A percentile compares a stretch with the other conserved stretches of the same genome.
Evolutionary conservation across 1,140 invertebrate species (phyloP).

Genomic region (Grapholita molesta): DNA sequence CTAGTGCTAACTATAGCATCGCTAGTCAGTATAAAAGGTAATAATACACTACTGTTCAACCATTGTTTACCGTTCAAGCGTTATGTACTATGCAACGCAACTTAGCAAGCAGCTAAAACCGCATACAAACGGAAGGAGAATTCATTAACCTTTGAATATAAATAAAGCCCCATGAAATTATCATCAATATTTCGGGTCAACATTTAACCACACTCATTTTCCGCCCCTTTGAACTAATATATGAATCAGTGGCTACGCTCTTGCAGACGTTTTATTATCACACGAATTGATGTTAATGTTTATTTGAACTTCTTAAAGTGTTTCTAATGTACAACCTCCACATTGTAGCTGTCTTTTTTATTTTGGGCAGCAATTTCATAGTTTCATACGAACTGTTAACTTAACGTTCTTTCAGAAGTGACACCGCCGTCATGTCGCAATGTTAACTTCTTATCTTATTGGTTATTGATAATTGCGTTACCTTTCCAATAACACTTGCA

Average conservation of each 20-base stretch:
- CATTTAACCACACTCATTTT: constrained; percentile 28
- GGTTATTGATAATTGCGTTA: constrained; percentile 9
- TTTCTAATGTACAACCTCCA: not conserved
- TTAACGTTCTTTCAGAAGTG: not conserved
- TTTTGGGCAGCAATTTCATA: not conserved
- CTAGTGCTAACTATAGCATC: not conserved
- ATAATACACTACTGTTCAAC: not conserved
- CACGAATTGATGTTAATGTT: constrained; percentile 30
- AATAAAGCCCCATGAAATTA: not conserved
- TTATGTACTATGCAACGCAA: not conserved
- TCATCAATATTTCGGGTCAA: not conserved
- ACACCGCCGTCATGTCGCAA: constrained; percentile 8
- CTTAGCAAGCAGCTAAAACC: not conserved
- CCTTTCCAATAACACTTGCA: constrained; percentile 10
- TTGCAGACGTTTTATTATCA: constrained; percentile 22
- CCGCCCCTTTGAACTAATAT: constrained; percentile 18
- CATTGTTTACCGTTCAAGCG: not conserved
- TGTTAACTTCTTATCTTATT: constrained; percentile 9
- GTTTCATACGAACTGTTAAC: not conserved
- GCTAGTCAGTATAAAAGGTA: not conserved
- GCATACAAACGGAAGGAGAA: not conserved
- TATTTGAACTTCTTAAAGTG: constrained; percentile 20
- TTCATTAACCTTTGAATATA: not conserved
- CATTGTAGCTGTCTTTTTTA: not conserved
- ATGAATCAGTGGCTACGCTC: constrained; percentile 15